Evolutionary conservation across 1,140 invertebrate genomes (phyloP).

Genomic region (Musca vetustissima): DNA sequence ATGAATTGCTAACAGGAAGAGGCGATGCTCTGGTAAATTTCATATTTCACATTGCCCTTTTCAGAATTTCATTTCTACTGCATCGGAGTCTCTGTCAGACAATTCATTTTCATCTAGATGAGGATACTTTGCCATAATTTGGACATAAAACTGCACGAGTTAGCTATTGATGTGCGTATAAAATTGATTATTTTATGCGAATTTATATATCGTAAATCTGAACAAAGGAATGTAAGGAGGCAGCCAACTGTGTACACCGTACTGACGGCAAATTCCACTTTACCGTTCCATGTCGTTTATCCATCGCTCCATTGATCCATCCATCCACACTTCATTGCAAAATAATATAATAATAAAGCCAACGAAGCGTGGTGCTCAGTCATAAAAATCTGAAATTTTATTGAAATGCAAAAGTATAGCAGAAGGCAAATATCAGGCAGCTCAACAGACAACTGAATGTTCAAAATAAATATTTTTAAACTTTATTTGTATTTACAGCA

Average conservation of each 20-base stretch:
- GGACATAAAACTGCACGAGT: slow-evolving; percentile 12
- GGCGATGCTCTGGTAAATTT: too few species aligned
- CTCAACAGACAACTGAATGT: neutral
- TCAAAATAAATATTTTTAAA: too few species aligned
- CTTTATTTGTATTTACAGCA: too few species aligned
- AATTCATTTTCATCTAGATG: too few species aligned
- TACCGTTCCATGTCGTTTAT: too few species aligned
- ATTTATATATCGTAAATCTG: neutral
- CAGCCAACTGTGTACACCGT: neutral
- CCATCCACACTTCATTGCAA: neutral
- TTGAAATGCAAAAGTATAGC: slow-evolving; percentile 1
- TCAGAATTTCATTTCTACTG: too few species aligned
- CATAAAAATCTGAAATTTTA: slow-evolving; percentile 14
- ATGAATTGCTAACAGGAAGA: too few species aligned
- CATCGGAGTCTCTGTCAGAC: too few species aligned
- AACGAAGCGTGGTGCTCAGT: neutral
- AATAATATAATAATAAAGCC: neutral
- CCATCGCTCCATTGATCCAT: too few species aligned
- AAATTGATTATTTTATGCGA: slow-evolving; percentile 17
- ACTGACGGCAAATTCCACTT: neutral
- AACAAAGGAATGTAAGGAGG: neutral
- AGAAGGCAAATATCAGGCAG: neutral
- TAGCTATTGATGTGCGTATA: slow-evolving; percentile 10
- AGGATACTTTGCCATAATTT: neutral
- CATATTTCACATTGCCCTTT: too few species aligned